Base-by-base conservation (phyloP, 2,888 invertebrate species). In the Conops quadrifasciatus region DNA sequence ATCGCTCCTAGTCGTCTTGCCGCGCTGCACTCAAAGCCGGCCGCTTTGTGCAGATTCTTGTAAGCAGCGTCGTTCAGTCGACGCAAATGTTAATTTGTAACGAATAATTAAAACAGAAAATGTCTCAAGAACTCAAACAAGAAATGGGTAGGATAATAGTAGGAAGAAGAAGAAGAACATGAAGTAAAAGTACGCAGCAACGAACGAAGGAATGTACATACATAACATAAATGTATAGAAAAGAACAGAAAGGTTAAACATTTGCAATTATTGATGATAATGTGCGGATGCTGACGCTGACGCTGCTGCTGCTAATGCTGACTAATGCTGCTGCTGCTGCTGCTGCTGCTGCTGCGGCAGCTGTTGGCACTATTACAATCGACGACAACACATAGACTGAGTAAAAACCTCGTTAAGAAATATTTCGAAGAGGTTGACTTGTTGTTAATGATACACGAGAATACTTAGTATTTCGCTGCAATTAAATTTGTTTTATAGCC, bases 41-140 rank as follows among this genome's bases (percentile, higher is more conserved):
- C 53, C 53, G n/a, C 19, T 36, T 36, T 9, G 36, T 36, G 5
- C 5, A 36, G 9, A 4, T 4, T 7, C 36, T 21, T 21, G 24
- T 26, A 28, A 58, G 15, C 28, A 16, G 26, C 58, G 26, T 24
- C 58, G 16, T 36, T 36, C 36, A 58, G 1, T 24, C 58, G 28
- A 13, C 58, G 28, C 28, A 16, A 28, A 28, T 28, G 58, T 15
- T 28, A 26, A 58, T 26, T 53, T 53, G 28, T 53, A 19, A 21
- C 19, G 53, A 43, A 66, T 66, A 66, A 66, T 66, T 66, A 66
- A 56, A 66, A 68, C 13, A 30, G 36, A 47, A 60, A 67, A 59
- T 49, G 30, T 36, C 30, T 16, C 3, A 43, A 15, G 21, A 59
- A 11, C 15, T n/a, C n/a, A 24, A 51, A n/a, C 26, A 45, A 13